These are phyloP conservation scores for Coturnix japonica DNA, from an alignment of 2,113 vertebrate genomes.

Conservation along the genomic window DNA sequence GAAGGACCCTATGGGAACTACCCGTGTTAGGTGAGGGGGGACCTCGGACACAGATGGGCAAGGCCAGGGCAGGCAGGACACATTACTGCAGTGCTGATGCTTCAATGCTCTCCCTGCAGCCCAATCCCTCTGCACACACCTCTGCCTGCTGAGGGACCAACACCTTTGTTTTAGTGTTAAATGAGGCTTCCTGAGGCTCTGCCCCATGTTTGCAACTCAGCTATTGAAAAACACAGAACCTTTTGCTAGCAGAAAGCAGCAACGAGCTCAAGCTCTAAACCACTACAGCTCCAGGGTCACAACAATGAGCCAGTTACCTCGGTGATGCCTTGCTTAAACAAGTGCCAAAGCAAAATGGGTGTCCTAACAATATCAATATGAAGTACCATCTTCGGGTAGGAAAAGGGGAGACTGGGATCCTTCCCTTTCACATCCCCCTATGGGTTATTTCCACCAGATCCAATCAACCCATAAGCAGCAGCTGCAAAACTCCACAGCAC, in stretches of 20 bases:
- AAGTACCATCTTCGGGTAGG: conserved; percentile 59
- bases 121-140: background rate
- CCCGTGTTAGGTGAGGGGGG: conserved; percentile 21
- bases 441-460: background rate
- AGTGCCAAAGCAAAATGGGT: background rate
- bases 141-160: conserved; percentile 30
- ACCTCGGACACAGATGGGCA: background rate
- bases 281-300: background rate
- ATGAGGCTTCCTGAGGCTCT: conserved; percentile 34
- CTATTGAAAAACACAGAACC: conserved; percentile 29
- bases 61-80: background rate
- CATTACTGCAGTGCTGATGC: background rate
- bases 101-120: background rate
- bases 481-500: background rate
- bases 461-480: background rate
- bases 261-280: conserved; percentile 22
- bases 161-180: conserved; percentile 22
- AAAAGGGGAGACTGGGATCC: conserved; percentile 21
- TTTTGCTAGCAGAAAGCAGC: conserved; percentile 38
- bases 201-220: background rate
- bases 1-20: conserved; percentile 3
- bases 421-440: conserved; percentile 29
- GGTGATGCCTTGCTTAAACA: background rate
- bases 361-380: background rate
- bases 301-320: background rate